Conservation (phyloP, 1,140 invertebrate genomes). For the Drosophila pachea region DNA sequence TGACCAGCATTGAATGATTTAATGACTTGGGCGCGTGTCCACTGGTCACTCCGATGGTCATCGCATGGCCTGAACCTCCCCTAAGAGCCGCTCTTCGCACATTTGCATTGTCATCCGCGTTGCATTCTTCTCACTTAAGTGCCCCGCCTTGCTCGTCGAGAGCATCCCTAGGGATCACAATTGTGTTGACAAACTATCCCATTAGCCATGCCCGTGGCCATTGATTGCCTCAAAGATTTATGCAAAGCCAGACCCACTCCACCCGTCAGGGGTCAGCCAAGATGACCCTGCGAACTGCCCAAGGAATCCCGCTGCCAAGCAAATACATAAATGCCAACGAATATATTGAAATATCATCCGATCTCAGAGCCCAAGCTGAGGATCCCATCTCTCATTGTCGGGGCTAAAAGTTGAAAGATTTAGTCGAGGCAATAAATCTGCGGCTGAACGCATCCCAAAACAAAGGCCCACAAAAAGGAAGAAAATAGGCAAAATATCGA, state of each 20-base stretch:
- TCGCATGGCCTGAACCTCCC: constrained; percentile 15
- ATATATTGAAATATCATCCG: constrained; percentile 58
- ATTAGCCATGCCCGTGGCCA: constrained; percentile 29
- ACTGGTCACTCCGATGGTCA: constrained; percentile 49
- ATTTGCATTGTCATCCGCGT: constrained; percentile 55
- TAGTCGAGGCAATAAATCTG: constrained; percentile 55
- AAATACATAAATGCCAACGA: constrained; percentile 30
- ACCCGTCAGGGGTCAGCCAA: constrained; percentile 49
- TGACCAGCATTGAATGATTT: constrained; percentile 47
- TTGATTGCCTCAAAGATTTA: constrained; percentile 28
- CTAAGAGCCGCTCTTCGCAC: constrained; percentile 37
- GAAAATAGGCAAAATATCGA: constrained; percentile 41
- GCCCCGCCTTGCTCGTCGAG: constrained; percentile 1
- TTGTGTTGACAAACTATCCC: constrained; percentile 46
- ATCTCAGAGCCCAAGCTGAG: neutral
- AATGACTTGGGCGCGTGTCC: constrained; percentile 59
- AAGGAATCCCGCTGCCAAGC: neutral
- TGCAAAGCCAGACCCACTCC: constrained; percentile 2
- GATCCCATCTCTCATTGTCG: constrained; percentile 8
- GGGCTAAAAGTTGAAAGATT: constrained; percentile 38
- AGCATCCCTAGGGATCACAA: constrained; percentile 31
- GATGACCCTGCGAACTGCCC: constrained; percentile 22
- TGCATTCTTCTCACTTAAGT: constrained; percentile 39
- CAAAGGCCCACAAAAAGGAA: constrained; percentile 56
- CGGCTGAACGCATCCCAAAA: constrained; percentile 52